Conservation (phyloP, 2,797 vertebrate species). For the Lemur catta region DNA sequence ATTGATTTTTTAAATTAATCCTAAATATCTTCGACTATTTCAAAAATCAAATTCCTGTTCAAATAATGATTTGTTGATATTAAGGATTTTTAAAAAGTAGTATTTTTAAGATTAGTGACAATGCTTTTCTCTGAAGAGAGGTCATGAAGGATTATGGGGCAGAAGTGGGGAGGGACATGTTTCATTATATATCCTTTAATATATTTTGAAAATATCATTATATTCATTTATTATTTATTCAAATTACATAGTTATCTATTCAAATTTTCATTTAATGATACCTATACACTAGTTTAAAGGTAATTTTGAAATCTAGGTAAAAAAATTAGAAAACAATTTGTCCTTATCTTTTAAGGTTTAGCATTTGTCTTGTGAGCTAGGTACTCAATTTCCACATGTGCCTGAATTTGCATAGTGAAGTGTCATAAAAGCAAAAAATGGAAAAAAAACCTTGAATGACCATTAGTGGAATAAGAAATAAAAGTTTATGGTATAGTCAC, state of each 20-base stretch:
- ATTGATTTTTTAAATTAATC: background rate
- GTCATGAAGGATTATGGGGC: background rate
- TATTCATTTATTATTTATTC: background rate
- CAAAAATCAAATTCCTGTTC: background rate
- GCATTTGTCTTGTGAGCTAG: background rate
- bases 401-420: background rate
- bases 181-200: background rate
- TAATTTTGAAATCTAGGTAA: background rate
- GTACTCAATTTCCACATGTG: background rate
- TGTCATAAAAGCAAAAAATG: background rate
- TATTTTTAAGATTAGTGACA: background rate
- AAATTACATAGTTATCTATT: background rate
- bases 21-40: background rate
- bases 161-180: background rate
- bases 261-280: background rate
- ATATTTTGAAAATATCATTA: background rate
- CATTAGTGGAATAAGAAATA: background rate
- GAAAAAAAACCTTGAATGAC: background rate
- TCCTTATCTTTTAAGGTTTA: background rate
- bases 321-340: background rate
- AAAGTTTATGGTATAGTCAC: background rate
- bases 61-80: background rate
- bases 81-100: background rate
- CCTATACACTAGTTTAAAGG: background rate
- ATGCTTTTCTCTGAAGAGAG: background rate